Conservation (phyloP, 2,113 vertebrate genomes). For the Polypterus bichir region DNA sequence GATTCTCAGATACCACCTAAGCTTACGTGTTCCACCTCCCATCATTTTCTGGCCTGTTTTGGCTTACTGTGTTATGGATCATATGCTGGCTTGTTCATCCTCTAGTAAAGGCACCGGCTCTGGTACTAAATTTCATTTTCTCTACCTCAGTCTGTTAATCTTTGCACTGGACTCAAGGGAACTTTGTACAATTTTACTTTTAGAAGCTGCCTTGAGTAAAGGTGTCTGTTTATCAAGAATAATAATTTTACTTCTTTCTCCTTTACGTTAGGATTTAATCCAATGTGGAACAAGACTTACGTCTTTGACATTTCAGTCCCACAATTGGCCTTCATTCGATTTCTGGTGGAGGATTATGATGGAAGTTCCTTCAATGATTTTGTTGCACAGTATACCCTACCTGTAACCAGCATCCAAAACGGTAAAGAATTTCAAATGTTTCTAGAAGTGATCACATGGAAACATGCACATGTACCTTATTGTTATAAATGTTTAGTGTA, state of each 20-base stretch:
- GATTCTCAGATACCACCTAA: too few relatives aligned
- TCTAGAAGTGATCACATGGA: neutral
- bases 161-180: neutral
- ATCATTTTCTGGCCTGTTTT: too few relatives aligned
- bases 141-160: too few relatives aligned
- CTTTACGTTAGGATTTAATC: conserved; percentile 76
- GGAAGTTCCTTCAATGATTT: conserved; percentile 67
- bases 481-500: neutral
- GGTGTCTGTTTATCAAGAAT: neutral
- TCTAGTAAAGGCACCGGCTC: too few relatives aligned
- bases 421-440: conserved; percentile 45
- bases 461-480: too few relatives aligned
- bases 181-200: neutral
- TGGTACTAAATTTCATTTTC: too few relatives aligned
- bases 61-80: too few relatives aligned
- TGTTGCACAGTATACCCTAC: conserved; percentile 74
- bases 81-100: too few relatives aligned
- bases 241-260: neutral
- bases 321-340: conserved; percentile 68
- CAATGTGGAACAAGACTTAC: conserved; percentile 66
- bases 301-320: conserved; percentile 64
- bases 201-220: neutral
- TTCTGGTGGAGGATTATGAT: conserved; percentile 82
- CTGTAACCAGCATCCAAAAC: conserved; percentile 66
- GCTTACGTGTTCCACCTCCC: too few relatives aligned